phyloP scores from a whole-genome alignment of 2,888 invertebrate genomes.

The Hyposoter dolosus region DNA sequence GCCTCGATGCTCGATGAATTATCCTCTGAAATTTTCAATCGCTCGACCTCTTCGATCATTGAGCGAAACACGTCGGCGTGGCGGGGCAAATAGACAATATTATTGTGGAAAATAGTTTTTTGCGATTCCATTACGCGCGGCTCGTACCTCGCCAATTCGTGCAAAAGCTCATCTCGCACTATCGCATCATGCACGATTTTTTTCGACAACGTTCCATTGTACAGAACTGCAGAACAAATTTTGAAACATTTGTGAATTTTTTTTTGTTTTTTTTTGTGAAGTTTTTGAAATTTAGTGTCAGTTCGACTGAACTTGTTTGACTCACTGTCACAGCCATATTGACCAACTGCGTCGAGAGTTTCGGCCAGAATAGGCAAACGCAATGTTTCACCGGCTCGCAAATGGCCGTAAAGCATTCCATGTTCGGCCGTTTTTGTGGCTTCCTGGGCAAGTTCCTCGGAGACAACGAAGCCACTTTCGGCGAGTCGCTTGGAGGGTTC shows the following conservation, averaged over 20 bases:
- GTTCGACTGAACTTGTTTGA: not conserved
- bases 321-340: slow-evolving; percentile 81
- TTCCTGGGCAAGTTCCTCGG: slow-evolving; percentile 85
- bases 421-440: slow-evolving; percentile 81
- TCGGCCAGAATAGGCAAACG: slow-evolving; percentile 86
- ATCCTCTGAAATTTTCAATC: slow-evolving; percentile 72
- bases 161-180: slow-evolving; percentile 81
- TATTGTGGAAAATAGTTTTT: slow-evolving; percentile 75
- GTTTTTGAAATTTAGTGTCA: not conserved
- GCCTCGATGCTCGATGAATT: slow-evolving; percentile 77
- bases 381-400: slow-evolving; percentile 84
- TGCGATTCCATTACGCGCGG: slow-evolving; percentile 72
- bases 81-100: slow-evolving; percentile 78
- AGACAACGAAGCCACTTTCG: slow-evolving; percentile 86
- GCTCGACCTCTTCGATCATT: slow-evolving; percentile 74
- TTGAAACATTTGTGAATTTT: not conserved
- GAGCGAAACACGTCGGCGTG: slow-evolving; percentile 72
- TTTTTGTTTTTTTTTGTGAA: not conserved
- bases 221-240: slow-evolving; percentile 78
- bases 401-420: slow-evolving; percentile 83
- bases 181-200: slow-evolving; percentile 71
- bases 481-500: slow-evolving; percentile 87
- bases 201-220: slow-evolving; percentile 79
- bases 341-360: slow-evolving; percentile 86
- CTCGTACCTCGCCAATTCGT: slow-evolving; percentile 77